Base-by-base conservation (phyloP, 1,140 invertebrate species). In the Pomacea maculata region DNA sequence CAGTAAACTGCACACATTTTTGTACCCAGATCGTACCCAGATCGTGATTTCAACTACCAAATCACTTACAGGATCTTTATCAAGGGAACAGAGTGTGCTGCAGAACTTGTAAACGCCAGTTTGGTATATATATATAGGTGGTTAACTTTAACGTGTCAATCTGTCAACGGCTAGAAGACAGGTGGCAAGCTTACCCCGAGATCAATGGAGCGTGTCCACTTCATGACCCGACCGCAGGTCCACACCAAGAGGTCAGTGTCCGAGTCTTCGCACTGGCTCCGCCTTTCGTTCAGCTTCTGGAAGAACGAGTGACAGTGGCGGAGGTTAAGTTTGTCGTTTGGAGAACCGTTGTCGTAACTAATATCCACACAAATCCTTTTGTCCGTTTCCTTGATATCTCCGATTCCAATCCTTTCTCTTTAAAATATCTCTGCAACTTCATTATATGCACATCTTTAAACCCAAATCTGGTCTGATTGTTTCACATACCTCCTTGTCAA, bases 171-270 rank as follows among this genome's bases (percentile, higher is more conserved):
- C 34, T 45, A 1, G 34, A 25, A 25, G 25, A 25, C 25, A 25
- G 25, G 25, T 1, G 34, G 34, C 34, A 55, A 79, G 78, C 79
- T 82, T 83, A 91, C 91, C 72, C 94, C 95, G 85, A 98, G 93
- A 92, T 98, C 97, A 88, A 98, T 97, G 89, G 95, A 96, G 85
- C 95, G 94, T 34, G 96, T 95, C 97, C 97, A 98, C 87, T 95
- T 94, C 81, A 98, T 95, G 88, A 98, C 96, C 87, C 96, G 94
- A 87, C 97, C 95, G 93, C 97, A 98, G 82, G 96, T 98, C 97
- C 97, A 98, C 34, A 98, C 96, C 77, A 98, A 92, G 65, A 96
- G 96, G 93, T 98, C 96, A 29, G 95, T 95, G 88, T 97, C 95
- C 67, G 95, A 94, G 85, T 94, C 95, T 88, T 97, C 96, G 88